These are phyloP conservation scores for Apis laboriosa DNA, from an alignment of 1,140 invertebrate genomes.

Conservation along the genomic window DNA sequence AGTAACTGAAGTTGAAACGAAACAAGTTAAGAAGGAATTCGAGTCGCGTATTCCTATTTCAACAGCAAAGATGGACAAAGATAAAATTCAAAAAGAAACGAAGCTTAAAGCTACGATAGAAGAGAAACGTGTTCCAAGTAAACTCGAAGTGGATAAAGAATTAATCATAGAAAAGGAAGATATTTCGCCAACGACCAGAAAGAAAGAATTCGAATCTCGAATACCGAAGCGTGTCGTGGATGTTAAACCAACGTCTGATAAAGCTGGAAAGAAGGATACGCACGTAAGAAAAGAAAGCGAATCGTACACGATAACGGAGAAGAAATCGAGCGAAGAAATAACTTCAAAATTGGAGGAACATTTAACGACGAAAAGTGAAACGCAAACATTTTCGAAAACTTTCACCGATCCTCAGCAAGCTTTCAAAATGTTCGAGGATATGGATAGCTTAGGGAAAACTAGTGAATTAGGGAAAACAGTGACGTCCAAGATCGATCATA, in stretches of 20 bases:
- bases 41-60: slow-evolving; percentile 74
- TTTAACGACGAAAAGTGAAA: slow-evolving; percentile 66
- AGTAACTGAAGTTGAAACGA: slow-evolving; percentile 18
- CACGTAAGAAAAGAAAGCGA: slow-evolving; percentile 49
- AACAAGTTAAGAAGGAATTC: slow-evolving; percentile 65
- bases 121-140: slow-evolving; percentile 2
- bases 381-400: slow-evolving; percentile 63
- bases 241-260: slow-evolving; percentile 9
- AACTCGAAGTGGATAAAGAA: slow-evolving; percentile 5
- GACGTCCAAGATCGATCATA: slow-evolving; percentile 73
- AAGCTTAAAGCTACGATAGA: slow-evolving; percentile 32
- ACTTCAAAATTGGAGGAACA: slow-evolving; percentile 69
- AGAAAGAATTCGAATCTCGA: slow-evolving; percentile 72
- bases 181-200: slow-evolving; percentile 34
- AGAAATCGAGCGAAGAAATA: slow-evolving; percentile 67
- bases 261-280: slow-evolving; percentile 50
- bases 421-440: slow-evolving; percentile 66
- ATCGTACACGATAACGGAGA: slow-evolving; percentile 66
- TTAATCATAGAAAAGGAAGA: background rate
- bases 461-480: slow-evolving; percentile 54
- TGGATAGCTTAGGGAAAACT: slow-evolving; percentile 29
- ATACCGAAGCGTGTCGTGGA: slow-evolving; percentile 71
- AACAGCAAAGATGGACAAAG: slow-evolving; percentile 67
- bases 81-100: slow-evolving; percentile 63
- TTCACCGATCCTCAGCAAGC: slow-evolving; percentile 65